Base-by-base conservation (phyloP, 2,113 vertebrate species). In the Ptilonorhynchus violaceus region DNA sequence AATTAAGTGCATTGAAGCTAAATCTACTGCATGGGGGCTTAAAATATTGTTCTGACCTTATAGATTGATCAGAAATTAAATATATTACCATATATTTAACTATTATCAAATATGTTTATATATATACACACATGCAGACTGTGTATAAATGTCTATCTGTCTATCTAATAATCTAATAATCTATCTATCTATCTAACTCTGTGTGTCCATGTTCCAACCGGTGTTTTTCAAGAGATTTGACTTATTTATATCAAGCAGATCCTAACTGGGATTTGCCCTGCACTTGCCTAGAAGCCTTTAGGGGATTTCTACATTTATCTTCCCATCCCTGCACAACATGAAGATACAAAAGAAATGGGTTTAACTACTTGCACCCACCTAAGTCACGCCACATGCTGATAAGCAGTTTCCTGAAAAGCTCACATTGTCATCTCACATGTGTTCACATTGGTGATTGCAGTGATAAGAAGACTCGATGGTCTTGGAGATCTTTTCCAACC, bases 301-400 rank as follows among this genome's bases (percentile, higher is more conserved):
- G 16, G 15, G n/a, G 19, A 82, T 90, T 90, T 47, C 66, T 63
- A 27, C n/a, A 18, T 28, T 49, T 9, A 49, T 41, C 56, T 70
- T 74, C 28, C 10, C n/a, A 25, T 17, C 58, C 55, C 35, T 46
- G 25, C 0, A 1, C 10, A 62, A 46, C 15, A 21, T 5, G 6
- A 31, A 41, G 17, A 11, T 50, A 41, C 2, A n/a, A 39, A 19
- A 44, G 37, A 63, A 77, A 6, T 4, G 0, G 0, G 2, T 66
- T 85, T 81, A 42, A 11, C 37, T 39, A 27, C 17, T 58, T 81
- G 6, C 31, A 18, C 23, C 37, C 50, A 21, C 50, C 53, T 62
- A 76, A 39, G 47, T 55, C 39, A 46, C 75, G 47, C 10, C 74
- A 42, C 0, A 0, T 39, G 30, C 42, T 55, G 24, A 39, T 46